Percentiles rank a stretch among this genome's conserved stretches.
These are phyloP conservation scores for Palythoa grandiflora DNA, from an alignment of 92 coral and sea anemone species.

Conservation along the genomic window DNA sequence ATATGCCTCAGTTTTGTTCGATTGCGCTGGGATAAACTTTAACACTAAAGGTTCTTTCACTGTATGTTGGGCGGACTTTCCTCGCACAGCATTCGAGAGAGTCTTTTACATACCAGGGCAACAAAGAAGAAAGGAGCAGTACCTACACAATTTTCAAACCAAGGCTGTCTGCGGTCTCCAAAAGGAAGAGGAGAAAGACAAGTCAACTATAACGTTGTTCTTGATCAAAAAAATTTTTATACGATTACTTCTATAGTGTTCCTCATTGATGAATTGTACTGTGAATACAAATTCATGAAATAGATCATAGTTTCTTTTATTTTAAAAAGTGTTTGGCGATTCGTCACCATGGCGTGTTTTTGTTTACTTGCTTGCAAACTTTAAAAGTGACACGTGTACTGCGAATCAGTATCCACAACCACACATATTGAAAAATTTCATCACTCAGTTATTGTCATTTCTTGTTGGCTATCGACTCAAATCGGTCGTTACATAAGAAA, in stretches of 20 bases:
- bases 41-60: slow-evolving; percentile 22
- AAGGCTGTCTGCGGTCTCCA: slow-evolving; percentile 4
- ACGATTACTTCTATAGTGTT: neutral
- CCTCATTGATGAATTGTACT: slow-evolving; percentile 23
- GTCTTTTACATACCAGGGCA: slow-evolving; percentile 19
- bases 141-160: slow-evolving; percentile 8
- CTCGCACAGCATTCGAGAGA: neutral
- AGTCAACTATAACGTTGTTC: neutral
- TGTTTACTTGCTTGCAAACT: slow-evolving; percentile 11
- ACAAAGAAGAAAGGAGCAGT: slow-evolving; percentile 21
- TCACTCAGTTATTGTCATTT: slow-evolving; percentile 24
- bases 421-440: slow-evolving; percentile 11
- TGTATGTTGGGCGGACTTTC: slow-evolving; percentile 11
- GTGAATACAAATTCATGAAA: neutral
- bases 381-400: no score
- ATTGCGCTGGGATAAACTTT: neutral
- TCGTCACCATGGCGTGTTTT: slow-evolving; percentile 29
- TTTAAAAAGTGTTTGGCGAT: slow-evolving; percentile 22
- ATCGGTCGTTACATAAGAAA: slow-evolving; percentile 9
- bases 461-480: neutral
- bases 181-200: slow-evolving; percentile 17
- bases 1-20: slow-evolving; percentile 24
- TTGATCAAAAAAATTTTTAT: neutral
- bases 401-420: slow-evolving; percentile 9
- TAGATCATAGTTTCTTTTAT: slow-evolving; percentile 6